A percentile compares a stretch with the other conserved stretches of the same genome.
phyloP scores from a whole-genome alignment of 2,113 vertebrate genomes.

The Phalacrocorax pelagicus region DNA sequence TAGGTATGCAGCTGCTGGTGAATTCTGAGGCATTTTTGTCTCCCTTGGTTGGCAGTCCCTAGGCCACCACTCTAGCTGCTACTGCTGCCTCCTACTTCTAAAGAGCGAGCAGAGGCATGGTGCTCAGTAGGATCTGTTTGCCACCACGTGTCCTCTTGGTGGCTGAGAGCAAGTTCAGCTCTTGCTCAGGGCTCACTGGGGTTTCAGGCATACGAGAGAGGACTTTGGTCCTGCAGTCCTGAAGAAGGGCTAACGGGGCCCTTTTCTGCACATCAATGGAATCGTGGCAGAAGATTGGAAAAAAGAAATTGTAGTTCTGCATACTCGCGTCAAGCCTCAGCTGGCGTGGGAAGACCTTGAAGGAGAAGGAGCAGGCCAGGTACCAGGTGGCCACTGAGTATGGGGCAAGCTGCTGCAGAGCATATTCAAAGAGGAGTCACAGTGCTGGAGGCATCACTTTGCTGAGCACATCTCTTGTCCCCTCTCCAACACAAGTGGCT shows the following conservation, averaged over 20 bases:
- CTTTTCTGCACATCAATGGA: neutral
- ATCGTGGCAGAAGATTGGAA: neutral
- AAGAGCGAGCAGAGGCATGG: rapidly evolving
- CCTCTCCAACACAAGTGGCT: neutral
- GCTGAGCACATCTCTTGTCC: neutral
- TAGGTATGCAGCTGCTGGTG: neutral
- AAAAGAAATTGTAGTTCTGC: neutral
- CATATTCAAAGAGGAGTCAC: rapidly evolving
- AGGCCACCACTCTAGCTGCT: neutral
- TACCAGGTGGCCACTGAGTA: neutral
- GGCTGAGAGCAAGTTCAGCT: neutral
- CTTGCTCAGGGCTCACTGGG: neutral
- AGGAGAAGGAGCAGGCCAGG: neutral
- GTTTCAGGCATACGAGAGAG: neutral
- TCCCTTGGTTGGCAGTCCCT: neutral
- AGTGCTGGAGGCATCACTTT: neutral
- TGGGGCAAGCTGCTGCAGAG: neutral
- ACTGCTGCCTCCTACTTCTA: neutral
- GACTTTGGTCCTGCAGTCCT: neutral
- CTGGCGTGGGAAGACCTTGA: neutral
- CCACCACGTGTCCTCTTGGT: neutral
- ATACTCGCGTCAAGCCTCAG: neutral
- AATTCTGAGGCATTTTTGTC: neutral
- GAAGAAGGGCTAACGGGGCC: neutral
- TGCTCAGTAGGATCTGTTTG: neutral